These are phyloP conservation scores for Litocranius walleri DNA, from an alignment of 2,113 vertebrate genomes.

Conservation along the genomic window DNA sequence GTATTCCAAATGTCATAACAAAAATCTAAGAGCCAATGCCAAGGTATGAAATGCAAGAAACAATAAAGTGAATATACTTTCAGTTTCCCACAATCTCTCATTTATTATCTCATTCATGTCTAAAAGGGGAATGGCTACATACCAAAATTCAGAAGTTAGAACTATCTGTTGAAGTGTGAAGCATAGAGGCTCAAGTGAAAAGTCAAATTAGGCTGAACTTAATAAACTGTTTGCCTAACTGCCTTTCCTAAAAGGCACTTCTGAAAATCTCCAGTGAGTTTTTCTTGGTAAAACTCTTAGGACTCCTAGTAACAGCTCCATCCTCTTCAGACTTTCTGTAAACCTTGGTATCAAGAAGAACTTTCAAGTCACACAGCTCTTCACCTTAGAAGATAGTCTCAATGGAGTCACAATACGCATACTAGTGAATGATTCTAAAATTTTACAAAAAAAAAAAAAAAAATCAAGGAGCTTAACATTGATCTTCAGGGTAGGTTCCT, in stretches of 20 bases:
- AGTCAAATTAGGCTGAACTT: neutral
- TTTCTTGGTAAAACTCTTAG: constrained; percentile 2
- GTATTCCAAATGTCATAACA: constrained; percentile 25
- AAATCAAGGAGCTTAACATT: neutral
- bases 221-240: constrained; percentile 12
- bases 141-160: neutral
- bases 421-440: constrained; percentile 1
- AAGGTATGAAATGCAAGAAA: constrained; percentile 26
- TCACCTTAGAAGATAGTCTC: neutral
- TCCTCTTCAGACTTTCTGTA: neutral
- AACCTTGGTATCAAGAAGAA: neutral
- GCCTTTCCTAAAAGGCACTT: neutral
- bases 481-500: constrained; percentile 21
- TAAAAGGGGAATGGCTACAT: neutral
- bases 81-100: neutral
- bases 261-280: neutral
- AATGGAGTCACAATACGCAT: neutral
- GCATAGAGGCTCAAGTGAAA: neutral
- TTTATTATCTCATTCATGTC: neutral
- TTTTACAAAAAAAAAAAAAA: neutral
- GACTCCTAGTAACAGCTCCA: neutral
- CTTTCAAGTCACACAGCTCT: neutral
- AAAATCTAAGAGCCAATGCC: neutral
- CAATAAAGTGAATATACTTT: constrained; percentile 23
- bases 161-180: constrained; percentile 17